Base-by-base conservation (phyloP, 2,113 vertebrate genomes). In the Upupa epops region DNA sequence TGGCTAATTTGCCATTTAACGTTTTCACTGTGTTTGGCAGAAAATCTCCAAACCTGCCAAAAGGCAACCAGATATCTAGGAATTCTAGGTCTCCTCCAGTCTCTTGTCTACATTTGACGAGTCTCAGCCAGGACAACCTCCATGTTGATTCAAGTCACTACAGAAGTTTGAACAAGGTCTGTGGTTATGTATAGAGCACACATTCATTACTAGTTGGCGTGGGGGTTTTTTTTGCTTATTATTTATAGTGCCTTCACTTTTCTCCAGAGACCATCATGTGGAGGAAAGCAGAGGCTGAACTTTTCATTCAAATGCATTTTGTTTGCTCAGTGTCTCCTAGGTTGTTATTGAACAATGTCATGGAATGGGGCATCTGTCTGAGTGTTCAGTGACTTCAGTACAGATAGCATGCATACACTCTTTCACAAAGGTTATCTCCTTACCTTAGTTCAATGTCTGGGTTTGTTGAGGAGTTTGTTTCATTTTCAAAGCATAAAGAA, bases 1-100 rank as follows among this genome's bases (percentile, higher is more conserved):
- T 46, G 69, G 24, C 32, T 92, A 37, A n/a, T 95, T 90, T 83
- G 45, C 40, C 26, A 31, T 93, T 87, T 76, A 91, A 91, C 25
- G 71, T 92, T 94, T 84, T 79, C 79, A 64, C 45, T 36, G 9
- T 31, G 9, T 45, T 68, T 86, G 79, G 76, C 54, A 88, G 56
- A 68, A 95, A 93, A 90, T 56, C 34, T 75, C 20, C 56, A 60
- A 45, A 88, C 34, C 13, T 69, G 40, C 32, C 61, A 71, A 81
- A 83, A 83, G 24, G 5, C 28, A 60, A 74, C 77, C 45, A 63
- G n/a, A 37, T 77, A 54, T 29, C 5, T 6, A 52, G 49, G 60
- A 60, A 31, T 20, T 32, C 32, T 45, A 65, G 22, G 34, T 90
- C 22, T 7, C 11, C 31, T 91, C 31, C 24, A 49, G 25, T 42